phyloP scores from a whole-genome alignment of 2,888 invertebrate genomes.

The Limnephilus rhombicus region DNA sequence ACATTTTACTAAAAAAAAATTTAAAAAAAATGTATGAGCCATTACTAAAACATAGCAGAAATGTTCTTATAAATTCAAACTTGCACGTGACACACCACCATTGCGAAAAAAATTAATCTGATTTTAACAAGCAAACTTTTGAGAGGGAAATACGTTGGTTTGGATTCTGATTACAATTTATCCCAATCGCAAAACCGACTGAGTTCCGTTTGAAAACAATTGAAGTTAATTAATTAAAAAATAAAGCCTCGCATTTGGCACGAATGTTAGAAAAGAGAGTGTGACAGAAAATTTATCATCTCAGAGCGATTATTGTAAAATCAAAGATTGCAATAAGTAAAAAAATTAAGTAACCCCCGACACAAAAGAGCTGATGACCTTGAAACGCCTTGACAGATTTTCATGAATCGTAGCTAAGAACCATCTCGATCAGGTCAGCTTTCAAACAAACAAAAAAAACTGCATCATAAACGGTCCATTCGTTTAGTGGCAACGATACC shows the following conservation, averaged over 20 bases:
- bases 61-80: background rate
- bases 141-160: background rate
- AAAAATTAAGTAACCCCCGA: no score
- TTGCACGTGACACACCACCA: background rate
- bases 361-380: no score
- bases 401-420: no score
- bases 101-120: slow-evolving; percentile 6
- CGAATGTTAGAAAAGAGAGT: background rate
- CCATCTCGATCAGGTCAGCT: no score
- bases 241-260: background rate
- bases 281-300: background rate
- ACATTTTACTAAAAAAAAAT: background rate
- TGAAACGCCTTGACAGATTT: no score
- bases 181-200: slow-evolving; percentile 9
- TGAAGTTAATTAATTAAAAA: slow-evolving; percentile 8
- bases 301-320: background rate
- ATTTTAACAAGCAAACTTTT: slow-evolving; percentile 35
- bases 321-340: background rate
- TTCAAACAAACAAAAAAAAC: no score
- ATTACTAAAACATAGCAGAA: background rate
- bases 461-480: no score
- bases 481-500: no score
- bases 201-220: slow-evolving; percentile 5
- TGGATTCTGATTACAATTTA: background rate
- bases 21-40: background rate